Percentiles rank a stretch among this genome's conserved stretches.
phyloP scores from a whole-genome alignment of 2,797 vertebrate species.

The Hoplostethus atlanticus region DNA sequence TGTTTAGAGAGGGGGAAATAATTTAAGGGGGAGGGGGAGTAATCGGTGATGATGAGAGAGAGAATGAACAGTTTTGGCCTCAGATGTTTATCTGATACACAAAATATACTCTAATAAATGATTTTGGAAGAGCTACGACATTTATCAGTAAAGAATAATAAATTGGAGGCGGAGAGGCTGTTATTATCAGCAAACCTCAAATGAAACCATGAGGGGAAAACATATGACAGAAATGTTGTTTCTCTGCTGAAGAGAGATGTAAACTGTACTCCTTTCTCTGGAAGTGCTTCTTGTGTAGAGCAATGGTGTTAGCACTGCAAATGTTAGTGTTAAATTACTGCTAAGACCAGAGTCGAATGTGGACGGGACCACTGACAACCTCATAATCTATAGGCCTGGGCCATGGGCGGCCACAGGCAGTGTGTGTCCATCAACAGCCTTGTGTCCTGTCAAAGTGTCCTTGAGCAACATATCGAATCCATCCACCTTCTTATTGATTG shows the following conservation, averaged over 20 bases:
- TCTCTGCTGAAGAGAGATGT: background rate
- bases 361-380: no score
- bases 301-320: no score
- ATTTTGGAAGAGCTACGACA: constrained; percentile 28
- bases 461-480: no score
- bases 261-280: background rate
- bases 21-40: no score
- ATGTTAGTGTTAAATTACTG: no score
- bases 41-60: constrained; percentile 9
- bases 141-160: constrained; percentile 48
- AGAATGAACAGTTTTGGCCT: constrained; percentile 23
- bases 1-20: constrained; percentile 7
- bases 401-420: no score
- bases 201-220: background rate
- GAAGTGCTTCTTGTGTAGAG: background rate
- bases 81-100: constrained; percentile 45
- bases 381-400: no score
- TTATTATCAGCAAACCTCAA: constrained; percentile 10
- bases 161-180: background rate
- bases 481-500: no score
- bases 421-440: no score
- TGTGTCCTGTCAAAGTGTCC: no score
- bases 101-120: constrained; percentile 32
- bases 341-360: no score
- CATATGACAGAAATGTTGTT: background rate